Evolutionary conservation across 2,888 invertebrate species (phyloP).

Genomic region (Himalopsyche japonica): DNA sequence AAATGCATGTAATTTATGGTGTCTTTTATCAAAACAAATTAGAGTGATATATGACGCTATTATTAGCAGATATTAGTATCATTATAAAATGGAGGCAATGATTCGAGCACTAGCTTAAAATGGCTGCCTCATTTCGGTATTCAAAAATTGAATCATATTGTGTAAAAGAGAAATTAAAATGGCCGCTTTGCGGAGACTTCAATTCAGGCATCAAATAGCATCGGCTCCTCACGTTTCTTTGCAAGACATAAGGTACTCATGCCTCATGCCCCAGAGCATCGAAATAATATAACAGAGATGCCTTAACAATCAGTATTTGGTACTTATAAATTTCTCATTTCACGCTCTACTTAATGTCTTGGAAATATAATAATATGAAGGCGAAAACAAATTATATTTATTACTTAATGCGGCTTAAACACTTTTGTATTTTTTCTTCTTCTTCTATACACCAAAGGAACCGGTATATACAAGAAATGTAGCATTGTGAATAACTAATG

Average conservation of each 20-base stretch:
- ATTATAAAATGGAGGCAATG: not conserved
- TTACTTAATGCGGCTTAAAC: constrained; percentile 35
- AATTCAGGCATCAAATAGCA: not conserved
- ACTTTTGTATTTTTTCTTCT: constrained; percentile 12
- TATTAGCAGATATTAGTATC: no score
- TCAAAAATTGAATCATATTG: not conserved
- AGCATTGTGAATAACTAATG: not conserved
- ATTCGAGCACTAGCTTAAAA: not conserved
- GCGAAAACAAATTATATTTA: constrained; percentile 38
- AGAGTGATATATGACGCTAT: no score
- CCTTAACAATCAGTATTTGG: constrained; percentile 3
- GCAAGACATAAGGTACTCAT: not conserved
- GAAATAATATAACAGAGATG: constrained; percentile 7
- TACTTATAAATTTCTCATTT: constrained; percentile 37
- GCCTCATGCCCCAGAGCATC: not conserved
- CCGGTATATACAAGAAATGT: not conserved
- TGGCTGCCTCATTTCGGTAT: not conserved
- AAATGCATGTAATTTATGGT: no score
- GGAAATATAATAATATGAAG: constrained; percentile 20
- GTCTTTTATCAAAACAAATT: no score
- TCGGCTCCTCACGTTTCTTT: not conserved
- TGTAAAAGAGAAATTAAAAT: not conserved
- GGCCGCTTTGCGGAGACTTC: not conserved
- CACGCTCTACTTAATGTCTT: constrained; percentile 36
- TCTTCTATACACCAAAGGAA: not conserved